Base-by-base conservation (phyloP, 2,113 vertebrate genomes). In the Nipponia nippon region DNA sequence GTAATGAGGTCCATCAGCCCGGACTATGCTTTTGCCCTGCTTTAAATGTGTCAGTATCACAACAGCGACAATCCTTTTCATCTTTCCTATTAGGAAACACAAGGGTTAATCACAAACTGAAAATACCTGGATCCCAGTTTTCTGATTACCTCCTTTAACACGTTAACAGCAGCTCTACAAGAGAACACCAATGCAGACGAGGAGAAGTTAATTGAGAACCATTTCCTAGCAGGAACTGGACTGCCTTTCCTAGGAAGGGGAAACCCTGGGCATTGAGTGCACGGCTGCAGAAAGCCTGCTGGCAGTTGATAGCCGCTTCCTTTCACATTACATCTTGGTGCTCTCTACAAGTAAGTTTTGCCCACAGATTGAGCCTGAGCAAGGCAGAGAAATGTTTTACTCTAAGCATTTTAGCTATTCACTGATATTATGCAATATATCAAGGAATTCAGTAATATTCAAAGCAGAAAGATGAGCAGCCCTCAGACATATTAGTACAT, bases 381-480 rank as follows among this genome's bases (percentile, higher is more conserved):
- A n/a, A 75, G 47, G 71, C 46, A 79, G 38, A 30, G 55, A 14
- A 49, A 13, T 2, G 25, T 11, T 66, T 81, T 14, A 12, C 25
- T 76, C 56, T 3, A 4, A 59, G 19, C 16, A 47, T 25, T 75
- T 10, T 42, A 83, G 55, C 55, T 84, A 13, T 3, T 94, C 44
- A 17, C n/a, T 26, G 32, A 34, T 10, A 52, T 1, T 13, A 29
- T 2, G 29, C 38, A 47, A 20, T 1, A 4, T 7, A 12, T 5
- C 34, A 27, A 56, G 55, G 30, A 52, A 53, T 29, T 77, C 61
- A 14, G 58, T 6, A 17, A 53, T 2, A 61, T 1, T 67, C 27
- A 38, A 56, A 86, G 66, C 65, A 83, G 38, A 70, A 81, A 49
- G 26, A 63, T 16, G 44, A 32, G 2, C 2, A 2, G 59, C 50